Evolutionary conservation across 2,113 vertebrate species (phyloP), one percentile per base, ranked within the genome.

Genomic region (Cheirogaleus medius): DNA sequence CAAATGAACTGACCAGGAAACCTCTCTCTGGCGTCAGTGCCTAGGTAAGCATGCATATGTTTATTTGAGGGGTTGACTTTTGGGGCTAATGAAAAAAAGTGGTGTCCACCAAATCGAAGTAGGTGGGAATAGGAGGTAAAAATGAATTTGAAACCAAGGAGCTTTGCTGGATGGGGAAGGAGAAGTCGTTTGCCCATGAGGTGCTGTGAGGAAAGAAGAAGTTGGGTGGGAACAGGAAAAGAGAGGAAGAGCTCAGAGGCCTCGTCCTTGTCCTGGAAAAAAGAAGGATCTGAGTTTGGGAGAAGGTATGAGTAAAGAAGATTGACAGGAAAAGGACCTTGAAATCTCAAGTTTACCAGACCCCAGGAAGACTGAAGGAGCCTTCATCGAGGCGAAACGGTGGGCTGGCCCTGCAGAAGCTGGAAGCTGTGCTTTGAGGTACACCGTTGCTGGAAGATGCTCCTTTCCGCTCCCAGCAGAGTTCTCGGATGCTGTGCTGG

Each of bases 401-500:
- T 9, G 9, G 94, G 64, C 6, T 64, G 96, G 91, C 44, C 32
- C 84, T 90, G 86, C 32, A n/a, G 77, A 73, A 94, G 44, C 96
- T 91, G 76, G 42, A 92, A 86, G 34, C 92, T 83, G 44, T 37
- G 81, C 94, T 94, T 66, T n/a, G 71, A 78, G 56, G 18, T 94
- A 84, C 34, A 6, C 27, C 27, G 77, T 52, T 88, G 77, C 91
- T 71, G 2, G 58, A 89, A 39, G 29, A n/a, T 1, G 66, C 82
- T 23, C 0, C 13, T 95, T 87, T 97, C 27, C 8, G 56, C 52
- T 49, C n/a, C 27, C 37, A 66, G 80, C 66, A 68, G 10, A 14
- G 32, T 42, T 98, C 98, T 98, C 96, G 97, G 93, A 91, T 98
- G 95, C 98, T 98, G 95, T 98, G 95, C 98, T 99, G 98, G 98